Evolutionary conservation across 2,888 invertebrate species (phyloP), one percentile per base, ranked within the genome.

Genomic region (Drosophila buzzatii): DNA sequence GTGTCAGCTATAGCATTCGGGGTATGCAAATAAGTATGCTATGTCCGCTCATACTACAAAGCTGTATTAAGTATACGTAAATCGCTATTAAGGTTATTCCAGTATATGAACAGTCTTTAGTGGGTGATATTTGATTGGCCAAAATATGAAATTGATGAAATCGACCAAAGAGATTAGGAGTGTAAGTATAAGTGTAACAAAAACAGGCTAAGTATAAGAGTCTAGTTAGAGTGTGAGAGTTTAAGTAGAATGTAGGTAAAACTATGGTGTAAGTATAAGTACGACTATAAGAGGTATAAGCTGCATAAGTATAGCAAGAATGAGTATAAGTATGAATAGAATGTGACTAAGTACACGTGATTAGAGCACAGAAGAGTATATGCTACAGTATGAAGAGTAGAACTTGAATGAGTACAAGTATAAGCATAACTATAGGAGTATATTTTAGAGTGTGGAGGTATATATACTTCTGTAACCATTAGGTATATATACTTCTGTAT

Each of bases 1-100:
- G 9, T 18, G n/a, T n/a, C n/a, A n/a, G n/a, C n/a, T n/a, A n/a
- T n/a, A n/a, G 16, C 2, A 9, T 4, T 7, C 6, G n/a, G 1
- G 27, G 6, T n/a, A 55, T 41, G 27, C 55, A 55, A 55, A 57
- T 44, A 44, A 57, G 57, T 57, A 44, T 20, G 57, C 44, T 44
- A 44, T 20, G 20, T 2, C 7, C 20, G 14, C 16, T 8, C 2
- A 20, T 33, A 20, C 5, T 6, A 27, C 7, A 35, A 33, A 35
- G 33, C 44, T 23, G 20, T 16, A 16, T 57, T 44, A 16, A n/a
- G 56, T 57, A 57, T 33, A 57, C 53, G 53, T 37, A 45, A 23
- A 45, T 45, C 14, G 5, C 20, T 20, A n/a, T 31, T 23, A 27
- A 31, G n/a, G 27, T n/a, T 23, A 45, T 49, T 31, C n/a, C 49